Evolutionary conservation across 2,797 vertebrate genomes (phyloP).

Genomic region (Bovichtus variegatus): DNA sequence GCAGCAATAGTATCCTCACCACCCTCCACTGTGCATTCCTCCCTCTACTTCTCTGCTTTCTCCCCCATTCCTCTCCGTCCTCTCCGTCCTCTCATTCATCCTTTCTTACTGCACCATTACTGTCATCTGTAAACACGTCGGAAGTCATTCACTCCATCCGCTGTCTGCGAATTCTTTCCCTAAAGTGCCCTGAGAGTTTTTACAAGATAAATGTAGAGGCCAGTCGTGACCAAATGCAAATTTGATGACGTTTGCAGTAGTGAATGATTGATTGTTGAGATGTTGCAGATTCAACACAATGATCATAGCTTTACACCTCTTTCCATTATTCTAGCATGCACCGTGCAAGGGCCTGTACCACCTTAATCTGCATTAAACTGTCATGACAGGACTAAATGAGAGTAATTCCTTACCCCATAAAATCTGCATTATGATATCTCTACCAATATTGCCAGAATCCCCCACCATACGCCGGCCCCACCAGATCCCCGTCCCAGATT

Average conservation of each 20-base stretch:
- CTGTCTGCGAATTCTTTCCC: neutral
- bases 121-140: constrained; percentile 21
- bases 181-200: neutral
- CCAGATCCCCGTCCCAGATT: constrained; percentile 69
- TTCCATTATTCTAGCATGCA: constrained; percentile 26
- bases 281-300: constrained; percentile 10
- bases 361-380: constrained; percentile 62
- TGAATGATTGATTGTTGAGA: neutral
- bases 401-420: constrained; percentile 67
- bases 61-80: constrained; percentile 32
- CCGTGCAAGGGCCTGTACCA: neutral
- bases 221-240: neutral
- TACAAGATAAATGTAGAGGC: neutral
- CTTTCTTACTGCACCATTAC: constrained; percentile 27
- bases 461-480: constrained; percentile 22
- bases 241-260: neutral
- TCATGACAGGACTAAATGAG: constrained; percentile 64
- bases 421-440: constrained; percentile 53
- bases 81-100: constrained; percentile 36
- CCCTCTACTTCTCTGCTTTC: constrained; percentile 54
- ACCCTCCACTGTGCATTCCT: constrained; percentile 59
- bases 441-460: constrained; percentile 44
- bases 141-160: neutral
- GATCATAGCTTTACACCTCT: neutral
- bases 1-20: too few species aligned